phyloP scores from a whole-genome alignment of 2,888 invertebrate genomes.

The Lasioglossum figueresi region DNA sequence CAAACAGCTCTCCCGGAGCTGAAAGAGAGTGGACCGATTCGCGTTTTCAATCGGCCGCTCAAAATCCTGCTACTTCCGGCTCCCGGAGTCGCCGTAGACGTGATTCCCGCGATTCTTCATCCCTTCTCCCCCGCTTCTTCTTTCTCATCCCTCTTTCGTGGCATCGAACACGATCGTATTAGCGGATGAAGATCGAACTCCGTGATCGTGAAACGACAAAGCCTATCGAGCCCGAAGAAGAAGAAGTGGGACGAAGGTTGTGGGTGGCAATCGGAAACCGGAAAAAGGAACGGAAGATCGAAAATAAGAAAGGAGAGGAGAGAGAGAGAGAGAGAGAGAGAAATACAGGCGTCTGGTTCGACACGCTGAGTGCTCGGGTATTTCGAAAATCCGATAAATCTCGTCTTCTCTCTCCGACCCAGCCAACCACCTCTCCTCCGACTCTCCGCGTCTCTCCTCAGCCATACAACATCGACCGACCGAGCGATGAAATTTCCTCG shows the following conservation, averaged over 20 bases:
- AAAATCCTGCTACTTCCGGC: slow-evolving; percentile 48
- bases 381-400: slow-evolving; percentile 74
- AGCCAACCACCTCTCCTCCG: background rate
- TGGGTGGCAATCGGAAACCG: slow-evolving; percentile 31
- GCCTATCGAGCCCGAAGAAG: slow-evolving; percentile 11
- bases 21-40: slow-evolving; percentile 13
- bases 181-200: slow-evolving; percentile 13
- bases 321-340: slow-evolving; percentile 45
- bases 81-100: slow-evolving; percentile 21
- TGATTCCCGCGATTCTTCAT: slow-evolving; percentile 14
- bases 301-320: slow-evolving; percentile 23
- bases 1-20: slow-evolving; percentile 49
- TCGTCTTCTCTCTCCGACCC: slow-evolving; percentile 48
- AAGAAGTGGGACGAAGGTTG: slow-evolving; percentile 19
- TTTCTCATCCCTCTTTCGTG: slow-evolving; percentile 19
- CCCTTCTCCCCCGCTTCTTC: background rate
- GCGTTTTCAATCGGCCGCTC: slow-evolving; percentile 53
- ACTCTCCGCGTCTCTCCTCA: slow-evolving; percentile 17
- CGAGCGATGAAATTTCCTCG: slow-evolving; percentile 72
- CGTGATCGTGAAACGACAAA: slow-evolving; percentile 14
- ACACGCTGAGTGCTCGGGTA: slow-evolving; percentile 71
- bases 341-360: slow-evolving; percentile 70
- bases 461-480: slow-evolving; percentile 60
- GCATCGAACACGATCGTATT: slow-evolving; percentile 25
- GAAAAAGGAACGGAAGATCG: slow-evolving; percentile 39